These are phyloP conservation scores for Sipha maydis DNA, from an alignment of 2,888 invertebrate species.

Conservation along the genomic window DNA sequence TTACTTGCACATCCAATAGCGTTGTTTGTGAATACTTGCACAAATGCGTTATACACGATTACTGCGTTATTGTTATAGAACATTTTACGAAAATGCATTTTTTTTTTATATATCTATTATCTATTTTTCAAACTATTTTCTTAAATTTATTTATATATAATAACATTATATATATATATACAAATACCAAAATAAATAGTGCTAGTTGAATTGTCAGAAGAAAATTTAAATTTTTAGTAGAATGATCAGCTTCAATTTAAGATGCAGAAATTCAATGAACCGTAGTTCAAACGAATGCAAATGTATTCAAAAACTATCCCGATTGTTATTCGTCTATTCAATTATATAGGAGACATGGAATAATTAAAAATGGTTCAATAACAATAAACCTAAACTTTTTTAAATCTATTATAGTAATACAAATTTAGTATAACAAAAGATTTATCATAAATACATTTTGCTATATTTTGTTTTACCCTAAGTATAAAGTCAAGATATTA, in stretches of 20 bases:
- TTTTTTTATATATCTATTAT: too few relatives aligned
- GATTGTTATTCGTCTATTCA: background rate
- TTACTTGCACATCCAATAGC: too few relatives aligned
- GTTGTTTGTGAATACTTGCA: too few relatives aligned
- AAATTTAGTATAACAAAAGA: background rate
- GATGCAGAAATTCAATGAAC: conserved; percentile 11
- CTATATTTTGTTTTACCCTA: background rate
- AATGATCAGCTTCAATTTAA: background rate
- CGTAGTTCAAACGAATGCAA: conserved; percentile 19
- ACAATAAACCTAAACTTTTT: background rate
- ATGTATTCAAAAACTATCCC: conserved; percentile 36
- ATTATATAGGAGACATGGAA: background rate
- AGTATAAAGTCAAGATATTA: too few relatives aligned
- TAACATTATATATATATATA: too few relatives aligned
- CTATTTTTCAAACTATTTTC: too few relatives aligned
- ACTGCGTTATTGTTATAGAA: too few relatives aligned
- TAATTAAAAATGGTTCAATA: conserved; percentile 4
- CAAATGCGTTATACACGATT: too few relatives aligned
- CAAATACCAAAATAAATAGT: background rate
- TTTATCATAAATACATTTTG: too few relatives aligned
- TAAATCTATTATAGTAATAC: background rate
- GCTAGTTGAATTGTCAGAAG: background rate
- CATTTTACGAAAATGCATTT: too few relatives aligned
- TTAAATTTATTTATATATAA: too few relatives aligned
- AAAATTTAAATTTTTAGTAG: background rate